A percentile compares a stretch with the other conserved stretches of the same genome.
These are phyloP conservation scores for Dermatemys mawii DNA, from an alignment of 2,113 vertebrate species.

Conservation along the genomic window DNA sequence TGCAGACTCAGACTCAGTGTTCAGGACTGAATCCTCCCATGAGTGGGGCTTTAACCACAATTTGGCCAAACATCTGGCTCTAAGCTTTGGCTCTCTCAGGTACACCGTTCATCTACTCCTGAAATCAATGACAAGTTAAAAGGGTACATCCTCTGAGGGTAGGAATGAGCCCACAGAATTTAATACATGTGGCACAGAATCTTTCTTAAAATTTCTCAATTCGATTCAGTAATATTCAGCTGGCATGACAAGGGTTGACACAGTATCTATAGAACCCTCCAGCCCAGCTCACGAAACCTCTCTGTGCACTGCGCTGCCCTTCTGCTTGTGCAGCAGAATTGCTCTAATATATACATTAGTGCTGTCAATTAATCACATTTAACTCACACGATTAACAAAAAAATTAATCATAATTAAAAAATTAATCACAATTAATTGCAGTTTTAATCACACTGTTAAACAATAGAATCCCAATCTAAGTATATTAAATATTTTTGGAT, in stretches of 20 bases:
- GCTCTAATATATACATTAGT: too few species aligned
- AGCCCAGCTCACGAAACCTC: not conserved
- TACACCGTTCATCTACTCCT: not conserved
- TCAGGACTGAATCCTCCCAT: conserved; percentile 50
- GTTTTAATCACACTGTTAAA: too few species aligned
- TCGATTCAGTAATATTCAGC: not conserved
- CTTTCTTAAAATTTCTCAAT: not conserved
- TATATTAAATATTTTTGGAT: too few species aligned
- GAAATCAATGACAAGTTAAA: conserved; percentile 20
- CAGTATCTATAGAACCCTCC: not conserved
- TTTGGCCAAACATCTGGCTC: conserved; percentile 42
- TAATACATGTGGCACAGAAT: not conserved
- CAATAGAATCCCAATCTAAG: too few species aligned
- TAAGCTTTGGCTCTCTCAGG: conserved; percentile 3
- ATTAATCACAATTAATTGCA: too few species aligned
- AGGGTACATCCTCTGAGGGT: conserved; percentile 3
- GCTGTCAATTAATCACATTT: too few species aligned
- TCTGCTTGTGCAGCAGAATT: not conserved
- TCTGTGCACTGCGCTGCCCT: not conserved
- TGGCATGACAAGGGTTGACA: not conserved
- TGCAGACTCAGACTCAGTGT: conserved; percentile 31
- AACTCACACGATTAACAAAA: too few species aligned
- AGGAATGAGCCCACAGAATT: not conserved
- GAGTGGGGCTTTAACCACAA: not conserved
- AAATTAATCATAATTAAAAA: too few species aligned